phyloP scores from a whole-genome alignment of 2,797 vertebrate species.

The Peromyscus nudipes region DNA sequence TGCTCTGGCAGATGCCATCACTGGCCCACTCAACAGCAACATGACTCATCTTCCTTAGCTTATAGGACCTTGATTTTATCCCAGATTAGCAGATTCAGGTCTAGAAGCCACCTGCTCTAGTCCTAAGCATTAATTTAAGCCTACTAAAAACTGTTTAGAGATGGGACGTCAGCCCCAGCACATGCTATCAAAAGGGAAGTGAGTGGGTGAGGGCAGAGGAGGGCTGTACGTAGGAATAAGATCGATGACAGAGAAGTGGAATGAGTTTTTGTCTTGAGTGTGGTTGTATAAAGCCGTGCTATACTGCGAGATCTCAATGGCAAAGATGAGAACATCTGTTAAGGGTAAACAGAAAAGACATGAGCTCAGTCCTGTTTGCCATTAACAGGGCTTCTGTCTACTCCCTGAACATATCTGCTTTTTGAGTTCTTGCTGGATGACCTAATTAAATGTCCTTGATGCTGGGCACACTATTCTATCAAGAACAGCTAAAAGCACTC shows the following conservation, averaged over 20 bases:
- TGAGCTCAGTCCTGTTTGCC: neutral
- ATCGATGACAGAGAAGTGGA: neutral
- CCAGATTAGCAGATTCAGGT: neutral
- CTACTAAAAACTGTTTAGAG: neutral
- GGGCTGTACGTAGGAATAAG: neutral
- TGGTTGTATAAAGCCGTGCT: neutral
- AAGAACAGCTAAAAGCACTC: neutral
- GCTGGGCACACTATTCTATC: neutral
- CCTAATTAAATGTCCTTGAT: conserved; percentile 14
- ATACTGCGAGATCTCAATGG: neutral
- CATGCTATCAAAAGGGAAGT: neutral
- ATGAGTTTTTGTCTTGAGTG: neutral
- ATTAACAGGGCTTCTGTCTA: neutral
- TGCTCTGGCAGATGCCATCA: neutral
- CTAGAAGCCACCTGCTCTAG: neutral
- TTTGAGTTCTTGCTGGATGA: neutral
- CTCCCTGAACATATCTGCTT: conserved; percentile 2
- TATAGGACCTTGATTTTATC: neutral
- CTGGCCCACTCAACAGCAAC: neutral
- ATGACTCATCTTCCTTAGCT: neutral
- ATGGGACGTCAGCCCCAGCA: neutral
- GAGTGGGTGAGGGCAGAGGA: neutral
- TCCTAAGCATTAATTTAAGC: neutral
- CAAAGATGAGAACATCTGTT: conserved; percentile 2
- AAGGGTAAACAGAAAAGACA: neutral